These are phyloP conservation scores for Haliclystus octoradiatus DNA, from an alignment of 30 jellyfish, hydroid and myxozoan genomes.

Conservation along the genomic window DNA sequence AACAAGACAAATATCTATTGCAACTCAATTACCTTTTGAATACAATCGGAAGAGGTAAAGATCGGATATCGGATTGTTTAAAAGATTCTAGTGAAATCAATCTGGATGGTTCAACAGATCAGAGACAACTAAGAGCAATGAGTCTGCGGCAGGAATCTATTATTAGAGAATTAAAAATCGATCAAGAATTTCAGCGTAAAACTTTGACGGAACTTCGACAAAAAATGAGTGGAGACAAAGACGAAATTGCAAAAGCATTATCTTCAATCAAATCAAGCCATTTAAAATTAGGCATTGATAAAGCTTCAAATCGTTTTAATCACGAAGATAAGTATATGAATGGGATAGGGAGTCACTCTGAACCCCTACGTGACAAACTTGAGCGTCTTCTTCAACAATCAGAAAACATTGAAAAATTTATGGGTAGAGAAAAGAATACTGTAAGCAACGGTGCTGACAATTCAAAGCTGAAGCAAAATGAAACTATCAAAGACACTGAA, in stretches of 20 bases:
- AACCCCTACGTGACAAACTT: constrained; percentile 38
- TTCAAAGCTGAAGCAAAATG: neutral
- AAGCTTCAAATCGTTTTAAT: neutral
- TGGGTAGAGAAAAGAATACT: constrained; percentile 24
- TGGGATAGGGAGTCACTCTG: neutral
- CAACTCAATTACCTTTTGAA: neutral
- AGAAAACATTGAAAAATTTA: constrained; percentile 55
- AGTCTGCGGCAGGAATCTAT: constrained; percentile 39
- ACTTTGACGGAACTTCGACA: constrained; percentile 5
- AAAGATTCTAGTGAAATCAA: neutral
- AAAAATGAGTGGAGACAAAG: neutral
- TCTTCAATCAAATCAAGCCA: neutral
- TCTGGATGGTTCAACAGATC: neutral
- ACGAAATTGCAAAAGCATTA: neutral
- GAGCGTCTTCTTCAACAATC: constrained; percentile 67
- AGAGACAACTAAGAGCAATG: neutral
- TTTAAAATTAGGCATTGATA: neutral
- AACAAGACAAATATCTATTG: neutral
- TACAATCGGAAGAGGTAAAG: neutral
- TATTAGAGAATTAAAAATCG: constrained; percentile 23
- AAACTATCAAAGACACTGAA: neutral
- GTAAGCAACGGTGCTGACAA: neutral
- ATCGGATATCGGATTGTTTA: neutral
- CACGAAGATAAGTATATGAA: neutral
- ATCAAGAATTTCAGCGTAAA: constrained; percentile 25